Percentiles rank a stretch among this genome's conserved stretches.
These are phyloP conservation scores for Drosophila gaucha DNA, from an alignment of 2,888 invertebrate genomes.

Conservation along the genomic window DNA sequence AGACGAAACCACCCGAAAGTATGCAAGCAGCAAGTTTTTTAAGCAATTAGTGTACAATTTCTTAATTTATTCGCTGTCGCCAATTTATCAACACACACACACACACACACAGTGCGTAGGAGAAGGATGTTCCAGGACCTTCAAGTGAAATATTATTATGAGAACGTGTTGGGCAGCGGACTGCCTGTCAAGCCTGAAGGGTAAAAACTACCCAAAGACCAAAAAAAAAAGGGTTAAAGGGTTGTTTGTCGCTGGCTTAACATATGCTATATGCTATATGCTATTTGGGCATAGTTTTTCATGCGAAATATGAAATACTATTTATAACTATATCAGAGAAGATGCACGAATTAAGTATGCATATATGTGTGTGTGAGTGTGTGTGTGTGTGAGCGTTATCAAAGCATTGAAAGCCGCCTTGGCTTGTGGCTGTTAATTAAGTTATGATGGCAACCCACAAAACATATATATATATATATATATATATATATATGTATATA, in stretches of 20 bases:
- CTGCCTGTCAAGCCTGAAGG: too few species aligned
- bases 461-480: conserved; percentile 16
- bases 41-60: conserved; percentile 83
- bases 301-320: conserved; percentile 57
- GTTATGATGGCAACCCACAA: conserved; percentile 77
- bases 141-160: conserved; percentile 74
- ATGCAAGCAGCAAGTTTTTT: conserved; percentile 75
- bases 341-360: conserved; percentile 26
- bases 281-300: conserved; percentile 61
- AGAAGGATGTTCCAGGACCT: conserved; percentile 17
- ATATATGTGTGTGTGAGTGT: conserved; percentile 1
- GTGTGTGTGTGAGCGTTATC: conserved; percentile 36
- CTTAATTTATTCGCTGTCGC: conserved; percentile 83
- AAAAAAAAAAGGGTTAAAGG: conserved; percentile 45
- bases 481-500: not conserved
- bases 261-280: conserved; percentile 59
- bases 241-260: conserved; percentile 54
- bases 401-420: conserved; percentile 56
- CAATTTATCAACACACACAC: conserved; percentile 80
- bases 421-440: conserved; percentile 77
- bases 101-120: conserved; percentile 7
- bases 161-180: conserved; percentile 63
- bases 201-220: conserved; percentile 22
- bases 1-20: conserved; percentile 67
- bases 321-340: conserved; percentile 69